Evolutionary conservation across 1,140 invertebrate genomes (phyloP).

Genomic region (Chrysomallon squamiferum): DNA sequence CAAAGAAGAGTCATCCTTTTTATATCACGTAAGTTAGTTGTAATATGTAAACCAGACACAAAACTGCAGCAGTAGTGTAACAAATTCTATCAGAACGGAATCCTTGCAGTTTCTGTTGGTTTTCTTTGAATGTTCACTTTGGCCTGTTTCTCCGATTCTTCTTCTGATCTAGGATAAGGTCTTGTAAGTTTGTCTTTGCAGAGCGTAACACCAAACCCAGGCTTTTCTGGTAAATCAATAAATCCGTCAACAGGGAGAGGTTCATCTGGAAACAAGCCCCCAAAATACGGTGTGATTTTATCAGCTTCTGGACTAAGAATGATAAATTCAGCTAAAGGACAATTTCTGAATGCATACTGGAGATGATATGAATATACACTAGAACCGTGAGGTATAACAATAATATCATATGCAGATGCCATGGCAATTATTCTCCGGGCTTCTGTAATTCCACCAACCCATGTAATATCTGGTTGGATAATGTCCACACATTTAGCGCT

Average conservation of each 20-base stretch:
- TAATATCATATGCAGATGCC: slow-evolving; percentile 48
- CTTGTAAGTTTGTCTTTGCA: slow-evolving; percentile 39
- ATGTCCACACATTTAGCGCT: slow-evolving; percentile 53
- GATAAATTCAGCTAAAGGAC: slow-evolving; percentile 55
- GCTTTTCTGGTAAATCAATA: slow-evolving; percentile 51
- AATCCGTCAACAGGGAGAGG: slow-evolving; percentile 51
- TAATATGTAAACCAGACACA: too few relatives aligned
- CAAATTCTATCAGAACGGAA: slow-evolving; percentile 42
- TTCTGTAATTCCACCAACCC: slow-evolving; percentile 56
- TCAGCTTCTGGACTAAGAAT: slow-evolving; percentile 52
- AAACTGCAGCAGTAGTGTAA: too few relatives aligned
- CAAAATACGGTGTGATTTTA: slow-evolving; percentile 53
- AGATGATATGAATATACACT: slow-evolving; percentile 59
- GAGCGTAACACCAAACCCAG: slow-evolving; percentile 56
- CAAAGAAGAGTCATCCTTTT: too few relatives aligned
- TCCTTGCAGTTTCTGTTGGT: slow-evolving; percentile 30
- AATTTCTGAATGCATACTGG: slow-evolving; percentile 56
- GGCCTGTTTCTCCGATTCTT: slow-evolving; percentile 44
- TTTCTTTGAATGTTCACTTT: slow-evolving; percentile 37
- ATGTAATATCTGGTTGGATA: slow-evolving; percentile 58
- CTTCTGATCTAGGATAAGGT: slow-evolving; percentile 41
- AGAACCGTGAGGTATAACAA: slow-evolving; percentile 56
- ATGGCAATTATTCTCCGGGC: slow-evolving; percentile 51
- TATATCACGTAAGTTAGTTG: too few relatives aligned
- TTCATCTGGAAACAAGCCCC: slow-evolving; percentile 55